These are phyloP conservation scores for Tiaroga cobitis DNA, from an alignment of 2,797 vertebrate genomes.

Conservation along the genomic window DNA sequence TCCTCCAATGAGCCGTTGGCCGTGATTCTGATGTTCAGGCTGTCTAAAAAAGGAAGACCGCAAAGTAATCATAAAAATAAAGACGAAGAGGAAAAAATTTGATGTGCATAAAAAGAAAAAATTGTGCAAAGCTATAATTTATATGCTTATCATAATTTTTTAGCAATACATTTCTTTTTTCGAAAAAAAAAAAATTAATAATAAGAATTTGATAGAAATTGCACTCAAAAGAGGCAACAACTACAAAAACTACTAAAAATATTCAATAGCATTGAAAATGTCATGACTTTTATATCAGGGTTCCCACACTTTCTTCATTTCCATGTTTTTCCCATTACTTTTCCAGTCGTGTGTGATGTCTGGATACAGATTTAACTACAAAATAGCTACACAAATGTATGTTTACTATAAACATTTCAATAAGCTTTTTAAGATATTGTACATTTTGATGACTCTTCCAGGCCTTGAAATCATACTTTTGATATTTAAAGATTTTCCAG, in stretches of 20 bases:
- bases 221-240: neutral
- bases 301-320: neutral
- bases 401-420: neutral
- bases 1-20: constrained; percentile 74
- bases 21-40: constrained; percentile 77
- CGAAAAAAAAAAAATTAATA: neutral
- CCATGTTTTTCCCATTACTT: neutral
- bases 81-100: neutral
- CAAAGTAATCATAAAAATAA: constrained; percentile 51
- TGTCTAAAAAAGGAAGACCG: constrained; percentile 63
- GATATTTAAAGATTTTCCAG: neutral
- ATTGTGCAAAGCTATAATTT: too few relatives aligned
- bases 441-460: neutral
- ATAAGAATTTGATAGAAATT: neutral
- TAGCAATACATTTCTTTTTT: neutral
- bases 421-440: neutral
- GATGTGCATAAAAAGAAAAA: neutral
- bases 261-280: neutral
- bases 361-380: neutral
- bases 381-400: neutral
- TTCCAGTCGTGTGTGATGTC: neutral
- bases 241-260: neutral
- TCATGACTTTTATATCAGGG: neutral
- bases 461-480: constrained; percentile 1
- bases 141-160: neutral